phyloP scores from a whole-genome alignment of 1,140 invertebrate genomes.

The Drosophila pruinosa region DNA sequence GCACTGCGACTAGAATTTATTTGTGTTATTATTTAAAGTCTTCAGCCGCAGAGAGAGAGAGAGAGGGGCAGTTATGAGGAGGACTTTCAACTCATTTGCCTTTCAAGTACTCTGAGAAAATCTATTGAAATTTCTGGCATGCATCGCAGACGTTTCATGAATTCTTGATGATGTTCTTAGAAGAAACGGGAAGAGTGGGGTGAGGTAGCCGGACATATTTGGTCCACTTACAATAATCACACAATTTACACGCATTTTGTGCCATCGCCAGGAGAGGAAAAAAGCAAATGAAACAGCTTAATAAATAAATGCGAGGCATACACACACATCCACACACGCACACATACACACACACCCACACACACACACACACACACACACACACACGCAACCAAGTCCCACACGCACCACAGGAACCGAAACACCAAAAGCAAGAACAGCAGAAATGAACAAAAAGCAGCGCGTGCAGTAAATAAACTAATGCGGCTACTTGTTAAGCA shows the following conservation, averaged over 20 bases:
- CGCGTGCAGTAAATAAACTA: slow-evolving; percentile 73
- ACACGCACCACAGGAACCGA: neutral
- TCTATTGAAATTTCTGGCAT: slow-evolving; percentile 39
- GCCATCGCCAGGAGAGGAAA: slow-evolving; percentile 3
- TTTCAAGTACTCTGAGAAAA: slow-evolving; percentile 11
- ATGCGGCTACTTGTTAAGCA: slow-evolving; percentile 78
- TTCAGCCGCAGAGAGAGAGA: neutral
- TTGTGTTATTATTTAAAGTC: slow-evolving; percentile 65
- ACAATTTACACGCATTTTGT: slow-evolving; percentile 77
- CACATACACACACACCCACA: neutral
- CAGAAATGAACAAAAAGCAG: neutral
- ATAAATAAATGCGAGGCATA: slow-evolving; percentile 70
- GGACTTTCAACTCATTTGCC: slow-evolving; percentile 29
- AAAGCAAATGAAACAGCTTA: slow-evolving; percentile 51
- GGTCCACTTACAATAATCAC: slow-evolving; percentile 75
- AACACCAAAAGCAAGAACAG: neutral
- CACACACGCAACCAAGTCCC: slow-evolving; percentile 21
- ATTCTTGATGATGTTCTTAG: slow-evolving; percentile 36
- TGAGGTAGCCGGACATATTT: slow-evolving; percentile 20
- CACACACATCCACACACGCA: neutral
- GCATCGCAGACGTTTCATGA: slow-evolving; percentile 42
- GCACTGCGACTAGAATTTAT: slow-evolving; percentile 56
- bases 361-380: slow-evolving; percentile 18
- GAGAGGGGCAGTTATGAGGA: neutral
- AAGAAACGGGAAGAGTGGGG: neutral